A percentile compares a stretch with the other conserved stretches of the same genome.
phyloP scores from a whole-genome alignment of 2,113 vertebrate species.

The Corythaixoides concolor region DNA sequence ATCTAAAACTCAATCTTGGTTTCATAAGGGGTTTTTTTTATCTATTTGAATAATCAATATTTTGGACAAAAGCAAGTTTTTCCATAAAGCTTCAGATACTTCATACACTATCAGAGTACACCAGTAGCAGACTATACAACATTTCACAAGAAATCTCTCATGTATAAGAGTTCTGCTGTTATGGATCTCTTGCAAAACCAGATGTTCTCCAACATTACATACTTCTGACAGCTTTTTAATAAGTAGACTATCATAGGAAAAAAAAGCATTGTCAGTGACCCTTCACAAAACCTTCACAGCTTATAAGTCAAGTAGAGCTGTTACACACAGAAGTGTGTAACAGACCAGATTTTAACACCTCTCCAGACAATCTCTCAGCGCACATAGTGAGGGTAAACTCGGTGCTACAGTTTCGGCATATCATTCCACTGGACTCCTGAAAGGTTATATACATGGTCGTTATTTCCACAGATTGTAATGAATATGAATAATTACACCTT shows the following conservation, averaged over 20 bases:
- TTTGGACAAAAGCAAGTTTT: neutral
- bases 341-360: neutral
- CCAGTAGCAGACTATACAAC: neutral
- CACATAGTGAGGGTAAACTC: neutral
- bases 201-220: neutral
- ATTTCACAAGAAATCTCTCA: neutral
- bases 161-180: neutral
- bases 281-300: neutral
- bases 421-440: fast-evolving
- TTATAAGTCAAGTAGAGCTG: neutral
- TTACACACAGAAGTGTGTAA: neutral
- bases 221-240: neutral
- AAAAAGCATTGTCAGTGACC: neutral
- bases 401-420: neutral
- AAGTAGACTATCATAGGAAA: neutral
- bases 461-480: neutral
- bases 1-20: neutral
- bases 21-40: neutral
- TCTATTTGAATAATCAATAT: neutral
- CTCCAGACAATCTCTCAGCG: neutral
- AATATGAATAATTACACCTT: neutral
- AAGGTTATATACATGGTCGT: neutral
- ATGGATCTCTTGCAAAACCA: neutral
- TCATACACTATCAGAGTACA: neutral
- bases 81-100: neutral